Evolutionary conservation across 2,888 invertebrate species (phyloP).

Genomic region (Drosophila bunnanda): DNA sequence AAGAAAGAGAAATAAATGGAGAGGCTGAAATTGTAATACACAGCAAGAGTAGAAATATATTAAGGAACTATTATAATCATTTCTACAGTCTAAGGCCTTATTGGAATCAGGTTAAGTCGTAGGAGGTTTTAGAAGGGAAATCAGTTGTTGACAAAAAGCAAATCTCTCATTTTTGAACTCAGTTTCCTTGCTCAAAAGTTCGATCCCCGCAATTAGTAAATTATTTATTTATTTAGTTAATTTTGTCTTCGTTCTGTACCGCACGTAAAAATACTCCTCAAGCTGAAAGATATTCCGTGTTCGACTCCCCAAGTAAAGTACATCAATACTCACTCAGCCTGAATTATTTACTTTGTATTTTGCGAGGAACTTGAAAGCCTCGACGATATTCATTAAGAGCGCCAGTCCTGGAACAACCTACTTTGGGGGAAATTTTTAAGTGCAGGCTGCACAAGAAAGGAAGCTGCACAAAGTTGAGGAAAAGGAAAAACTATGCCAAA

Average conservation of each 20-base stretch:
- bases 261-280: background rate
- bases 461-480: constrained; percentile 19
- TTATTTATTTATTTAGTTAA: background rate
- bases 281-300: constrained; percentile 9
- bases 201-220: background rate
- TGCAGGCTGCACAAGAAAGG: constrained; percentile 21
- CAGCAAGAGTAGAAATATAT: too few relatives aligned
- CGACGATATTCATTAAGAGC: constrained; percentile 26
- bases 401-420: constrained; percentile 12
- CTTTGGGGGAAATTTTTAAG: constrained; percentile 24
- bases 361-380: constrained; percentile 8
- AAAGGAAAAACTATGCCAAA: constrained; percentile 40
- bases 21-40: too few relatives aligned
- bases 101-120: too few relatives aligned
- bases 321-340: constrained; percentile 37
- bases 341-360: constrained; percentile 28
- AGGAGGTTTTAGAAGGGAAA: too few relatives aligned
- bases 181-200: background rate
- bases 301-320: background rate
- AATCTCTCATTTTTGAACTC: background rate
- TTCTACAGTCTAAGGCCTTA: too few relatives aligned
- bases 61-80: too few relatives aligned
- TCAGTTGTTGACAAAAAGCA: too few relatives aligned
- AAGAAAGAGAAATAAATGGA: too few relatives aligned
- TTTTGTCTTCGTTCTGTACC: background rate